Conservation (phyloP, 30 jellyfish, hydroid and myxozoan genomes). For the Turritopsis rubra region DNA sequence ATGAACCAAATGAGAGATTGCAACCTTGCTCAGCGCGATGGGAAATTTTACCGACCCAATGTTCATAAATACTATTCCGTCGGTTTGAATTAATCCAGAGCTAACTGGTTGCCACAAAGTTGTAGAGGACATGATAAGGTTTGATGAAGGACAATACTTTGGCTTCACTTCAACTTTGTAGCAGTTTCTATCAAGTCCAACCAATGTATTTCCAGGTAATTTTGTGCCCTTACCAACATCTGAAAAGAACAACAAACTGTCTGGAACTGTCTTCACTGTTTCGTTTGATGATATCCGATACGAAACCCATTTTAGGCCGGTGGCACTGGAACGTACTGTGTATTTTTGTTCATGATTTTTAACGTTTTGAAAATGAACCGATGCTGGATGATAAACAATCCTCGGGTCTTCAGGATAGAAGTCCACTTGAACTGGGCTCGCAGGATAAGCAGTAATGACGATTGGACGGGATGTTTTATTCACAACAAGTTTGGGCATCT, state of each 20-base stretch:
- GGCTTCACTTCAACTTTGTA: slow-evolving; percentile 20
- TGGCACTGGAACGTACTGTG: slow-evolving; percentile 22
- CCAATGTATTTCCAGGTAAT: slow-evolving; percentile 20
- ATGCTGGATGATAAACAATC: slow-evolving; percentile 25
- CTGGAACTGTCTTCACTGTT: slow-evolving; percentile 25
- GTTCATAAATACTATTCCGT: slow-evolving; percentile 42
- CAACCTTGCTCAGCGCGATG: slow-evolving; percentile 31
- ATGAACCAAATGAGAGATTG: neutral
- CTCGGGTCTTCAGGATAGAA: slow-evolving; percentile 49
- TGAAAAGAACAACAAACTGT: slow-evolving; percentile 41
- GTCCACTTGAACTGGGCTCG: slow-evolving; percentile 9
- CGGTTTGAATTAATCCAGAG: slow-evolving; percentile 31
- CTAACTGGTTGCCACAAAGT: slow-evolving; percentile 43
- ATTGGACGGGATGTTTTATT: slow-evolving; percentile 20
- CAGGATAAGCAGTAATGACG: slow-evolving; percentile 40
- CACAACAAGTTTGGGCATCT: slow-evolving; percentile 44
- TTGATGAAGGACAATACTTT: slow-evolving; percentile 15
- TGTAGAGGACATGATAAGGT: slow-evolving; percentile 33
- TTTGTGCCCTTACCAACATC: slow-evolving; percentile 19
- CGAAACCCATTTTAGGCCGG: slow-evolving; percentile 47
- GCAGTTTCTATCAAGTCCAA: slow-evolving; percentile 37
- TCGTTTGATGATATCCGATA: slow-evolving; percentile 34
- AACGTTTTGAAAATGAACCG: slow-evolving; percentile 9
- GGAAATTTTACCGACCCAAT: slow-evolving; percentile 40
- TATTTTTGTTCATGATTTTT: neutral